phyloP scores from a whole-genome alignment of 1,140 invertebrate genomes.

The Eumeta japonica region DNA sequence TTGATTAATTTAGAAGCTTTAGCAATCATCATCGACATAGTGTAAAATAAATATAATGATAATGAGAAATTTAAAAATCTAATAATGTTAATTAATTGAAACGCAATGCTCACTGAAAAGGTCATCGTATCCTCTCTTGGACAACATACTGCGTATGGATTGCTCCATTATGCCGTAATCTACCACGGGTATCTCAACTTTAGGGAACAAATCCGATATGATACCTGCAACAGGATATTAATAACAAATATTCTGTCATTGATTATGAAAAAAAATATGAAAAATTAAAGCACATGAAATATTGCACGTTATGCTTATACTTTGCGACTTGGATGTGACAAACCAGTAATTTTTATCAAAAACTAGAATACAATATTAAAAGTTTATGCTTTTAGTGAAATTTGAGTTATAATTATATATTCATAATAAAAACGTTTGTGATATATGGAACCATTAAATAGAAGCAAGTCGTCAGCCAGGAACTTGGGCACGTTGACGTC shows the following conservation, averaged over 20 bases:
- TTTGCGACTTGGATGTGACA: too few relatives aligned
- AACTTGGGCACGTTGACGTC: slow-evolving; percentile 94
- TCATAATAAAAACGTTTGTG: too few relatives aligned
- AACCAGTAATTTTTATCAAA: too few relatives aligned
- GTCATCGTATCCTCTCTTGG: slow-evolving; percentile 45
- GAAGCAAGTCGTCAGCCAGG: slow-evolving; percentile 77
- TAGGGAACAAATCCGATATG: slow-evolving; percentile 88
- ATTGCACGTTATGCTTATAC: not conserved
- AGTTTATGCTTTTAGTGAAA: too few relatives aligned
- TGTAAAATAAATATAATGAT: too few relatives aligned
- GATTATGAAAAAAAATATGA: slow-evolving; percentile 5
- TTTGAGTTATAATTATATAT: too few relatives aligned
- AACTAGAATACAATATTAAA: too few relatives aligned
- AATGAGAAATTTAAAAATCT: too few relatives aligned
- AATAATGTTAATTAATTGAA: slow-evolving; percentile 2
- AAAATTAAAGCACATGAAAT: not conserved
- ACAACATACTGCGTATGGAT: slow-evolving; percentile 52
- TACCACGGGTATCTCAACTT: slow-evolving; percentile 68
- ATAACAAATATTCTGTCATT: not conserved
- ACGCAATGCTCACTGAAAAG: slow-evolving; percentile 45
- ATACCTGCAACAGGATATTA: slow-evolving; percentile 62
- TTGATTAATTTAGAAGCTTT: too few relatives aligned
- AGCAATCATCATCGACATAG: too few relatives aligned
- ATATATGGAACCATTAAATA: slow-evolving; percentile 81
- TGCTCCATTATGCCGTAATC: slow-evolving; percentile 69